These are phyloP conservation scores for Microcebus jonahi DNA, from an alignment of 2,113 vertebrate genomes.

Conservation along the genomic window DNA sequence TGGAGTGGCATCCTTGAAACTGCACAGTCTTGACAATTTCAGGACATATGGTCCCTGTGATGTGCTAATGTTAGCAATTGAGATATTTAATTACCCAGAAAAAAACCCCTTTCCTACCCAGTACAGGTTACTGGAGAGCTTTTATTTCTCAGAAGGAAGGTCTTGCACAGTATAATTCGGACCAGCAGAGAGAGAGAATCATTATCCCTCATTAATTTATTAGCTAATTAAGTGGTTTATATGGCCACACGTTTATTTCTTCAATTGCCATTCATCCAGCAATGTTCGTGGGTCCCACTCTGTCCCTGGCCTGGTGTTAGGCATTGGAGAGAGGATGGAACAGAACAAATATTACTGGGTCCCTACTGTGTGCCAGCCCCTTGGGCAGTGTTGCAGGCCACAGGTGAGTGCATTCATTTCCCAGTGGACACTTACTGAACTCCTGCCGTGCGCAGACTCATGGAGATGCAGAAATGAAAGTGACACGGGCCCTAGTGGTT, in stretches of 20 bases:
- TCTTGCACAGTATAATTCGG: background rate
- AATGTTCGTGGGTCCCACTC: background rate
- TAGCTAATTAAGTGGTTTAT: conserved; percentile 60
- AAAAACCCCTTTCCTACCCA: conserved; percentile 32
- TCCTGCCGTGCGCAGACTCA: background rate
- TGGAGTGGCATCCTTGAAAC: conserved; percentile 33
- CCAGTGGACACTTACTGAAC: background rate
- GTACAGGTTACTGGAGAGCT: background rate
- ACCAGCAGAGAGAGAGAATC: conserved; percentile 32
- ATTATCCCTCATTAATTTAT: conserved; percentile 47
- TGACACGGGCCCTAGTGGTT: too few relatives aligned
- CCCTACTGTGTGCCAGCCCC: background rate
- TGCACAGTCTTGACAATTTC: conserved; percentile 12
- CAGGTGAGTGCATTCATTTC: background rate
- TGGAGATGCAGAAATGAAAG: background rate
- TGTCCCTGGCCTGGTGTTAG: background rate
- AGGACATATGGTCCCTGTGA: conserved; percentile 61
- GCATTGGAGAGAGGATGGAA: background rate
- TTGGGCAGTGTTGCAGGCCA: background rate
- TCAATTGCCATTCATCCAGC: background rate
- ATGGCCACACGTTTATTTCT: background rate
- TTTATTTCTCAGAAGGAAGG: conserved; percentile 52
- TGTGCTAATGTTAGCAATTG: conserved; percentile 55
- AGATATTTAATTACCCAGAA: conserved; percentile 71
- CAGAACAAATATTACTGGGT: background rate